Percentiles rank a stretch among this genome's conserved stretches.
Conservation (phyloP, 2,888 invertebrate genomes). For the Dicyrtoma fusca region DNA sequence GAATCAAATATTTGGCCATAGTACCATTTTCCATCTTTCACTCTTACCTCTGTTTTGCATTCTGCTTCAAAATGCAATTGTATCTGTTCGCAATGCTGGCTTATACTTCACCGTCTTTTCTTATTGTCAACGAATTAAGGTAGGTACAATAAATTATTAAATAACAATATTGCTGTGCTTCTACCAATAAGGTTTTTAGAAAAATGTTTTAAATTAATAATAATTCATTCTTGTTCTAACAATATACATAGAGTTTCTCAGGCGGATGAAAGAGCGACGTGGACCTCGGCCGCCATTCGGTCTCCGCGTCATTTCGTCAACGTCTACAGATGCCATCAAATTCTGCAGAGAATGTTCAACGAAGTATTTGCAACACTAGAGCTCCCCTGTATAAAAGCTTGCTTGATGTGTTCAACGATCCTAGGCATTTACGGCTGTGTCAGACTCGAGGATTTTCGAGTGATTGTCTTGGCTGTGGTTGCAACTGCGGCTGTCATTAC, state of each 20-base stretch:
- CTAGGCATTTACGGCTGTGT: conserved; percentile 15
- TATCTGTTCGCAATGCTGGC: conserved; percentile 1
- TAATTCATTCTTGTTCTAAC: no score
- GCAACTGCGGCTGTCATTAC: background rate
- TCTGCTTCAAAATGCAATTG: conserved; percentile 18
- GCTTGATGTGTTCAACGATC: background rate
- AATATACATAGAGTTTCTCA: no score
- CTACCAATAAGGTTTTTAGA: no score
- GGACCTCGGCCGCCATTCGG: background rate
- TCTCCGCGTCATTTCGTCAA: background rate
- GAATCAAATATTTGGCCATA: background rate
- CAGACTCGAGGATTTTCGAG: background rate
- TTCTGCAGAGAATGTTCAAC: conserved; percentile 10
- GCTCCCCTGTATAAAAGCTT: background rate
- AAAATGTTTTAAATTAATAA: no score
- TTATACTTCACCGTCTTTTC: background rate
- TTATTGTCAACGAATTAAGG: background rate
- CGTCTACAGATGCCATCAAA: background rate
- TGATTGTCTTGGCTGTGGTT: background rate
- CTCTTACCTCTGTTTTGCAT: background rate
- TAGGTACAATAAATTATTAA: no score
- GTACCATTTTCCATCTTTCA: background rate
- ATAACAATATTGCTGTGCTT: no score
- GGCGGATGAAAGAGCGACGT: background rate
- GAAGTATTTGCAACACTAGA: conserved; percentile 5